These are phyloP conservation scores for Helicolenus hilgendorfi DNA, from an alignment of 2,797 vertebrate species.

Conservation along the genomic window DNA sequence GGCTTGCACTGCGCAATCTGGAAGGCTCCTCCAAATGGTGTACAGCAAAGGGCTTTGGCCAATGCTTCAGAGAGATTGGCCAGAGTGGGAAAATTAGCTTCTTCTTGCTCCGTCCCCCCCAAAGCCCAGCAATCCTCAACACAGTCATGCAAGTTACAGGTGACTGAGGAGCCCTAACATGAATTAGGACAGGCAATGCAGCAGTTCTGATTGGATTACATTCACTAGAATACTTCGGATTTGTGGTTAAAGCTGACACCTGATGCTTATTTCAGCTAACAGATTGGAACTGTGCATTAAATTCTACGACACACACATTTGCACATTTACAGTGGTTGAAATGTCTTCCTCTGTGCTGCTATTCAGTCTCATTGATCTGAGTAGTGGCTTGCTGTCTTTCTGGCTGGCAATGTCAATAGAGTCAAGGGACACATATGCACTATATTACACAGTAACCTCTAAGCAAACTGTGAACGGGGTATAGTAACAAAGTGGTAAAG, in stretches of 20 bases:
- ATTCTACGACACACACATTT: neutral
- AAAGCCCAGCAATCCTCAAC: constrained; percentile 43
- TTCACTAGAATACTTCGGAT: neutral
- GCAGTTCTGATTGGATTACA: constrained; percentile 12
- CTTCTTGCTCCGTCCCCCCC: constrained; percentile 35
- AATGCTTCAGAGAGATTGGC: constrained; percentile 38
- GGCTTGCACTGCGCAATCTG: constrained; percentile 55
- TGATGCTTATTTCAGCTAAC: neutral
- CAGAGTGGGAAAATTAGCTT: constrained; percentile 62
- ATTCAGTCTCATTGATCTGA: neutral
- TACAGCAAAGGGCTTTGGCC: constrained; percentile 64
- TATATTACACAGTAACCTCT: neutral
- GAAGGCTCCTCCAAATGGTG: constrained; percentile 63
- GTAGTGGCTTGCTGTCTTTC: neutral
- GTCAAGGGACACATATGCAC: neutral
- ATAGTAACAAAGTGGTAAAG: neutral
- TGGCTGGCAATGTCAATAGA: neutral
- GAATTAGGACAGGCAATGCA: neutral
- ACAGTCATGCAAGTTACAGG: constrained; percentile 34
- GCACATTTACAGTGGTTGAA: neutral
- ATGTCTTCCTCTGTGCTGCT: neutral
- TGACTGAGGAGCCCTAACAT: constrained; percentile 13
- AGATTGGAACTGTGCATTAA: neutral
- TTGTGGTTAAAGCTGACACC: neutral
- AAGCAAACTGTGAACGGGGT: neutral